These are phyloP conservation scores for Magallana gigas DNA, from an alignment of 1,140 invertebrate species.

Conservation along the genomic window DNA sequence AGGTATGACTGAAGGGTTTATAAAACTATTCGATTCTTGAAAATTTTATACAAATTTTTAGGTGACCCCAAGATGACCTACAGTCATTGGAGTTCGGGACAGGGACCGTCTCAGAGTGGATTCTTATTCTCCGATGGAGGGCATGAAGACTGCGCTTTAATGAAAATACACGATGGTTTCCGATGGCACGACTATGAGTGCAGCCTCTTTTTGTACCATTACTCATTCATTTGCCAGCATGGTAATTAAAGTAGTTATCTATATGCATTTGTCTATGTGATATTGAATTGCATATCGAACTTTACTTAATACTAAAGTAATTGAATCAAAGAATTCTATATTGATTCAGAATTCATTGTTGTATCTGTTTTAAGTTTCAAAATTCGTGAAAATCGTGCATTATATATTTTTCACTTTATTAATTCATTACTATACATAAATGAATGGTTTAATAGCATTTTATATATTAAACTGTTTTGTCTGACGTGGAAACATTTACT, in stretches of 20 bases:
- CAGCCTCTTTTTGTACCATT: conserved; percentile 40
- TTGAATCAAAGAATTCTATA: neutral
- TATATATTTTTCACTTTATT: too few species aligned
- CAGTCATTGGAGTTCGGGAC: conserved; percentile 54
- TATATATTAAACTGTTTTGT: too few species aligned
- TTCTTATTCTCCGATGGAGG: conserved; percentile 47
- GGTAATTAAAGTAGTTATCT: conserved; percentile 38
- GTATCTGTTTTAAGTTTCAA: neutral
- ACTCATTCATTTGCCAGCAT: conserved; percentile 57
- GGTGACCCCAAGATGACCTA: conserved; percentile 50
- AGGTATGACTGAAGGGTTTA: too few species aligned
- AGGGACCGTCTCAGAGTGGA: conserved; percentile 48
- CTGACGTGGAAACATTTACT: too few species aligned
- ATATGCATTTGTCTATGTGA: neutral
- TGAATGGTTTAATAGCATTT: too few species aligned
- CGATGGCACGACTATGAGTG: conserved; percentile 62
- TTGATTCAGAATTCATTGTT: too few species aligned
- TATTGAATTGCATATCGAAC: neutral
- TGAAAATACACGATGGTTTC: conserved; percentile 49
- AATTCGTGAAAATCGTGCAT: neutral
- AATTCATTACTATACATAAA: too few species aligned
- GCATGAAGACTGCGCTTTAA: conserved; percentile 59
- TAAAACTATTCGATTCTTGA: too few species aligned
- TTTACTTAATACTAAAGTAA: neutral
- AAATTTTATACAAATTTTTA: neutral